Conservation (phyloP, 2,888 invertebrate species). For the Pardosa pseudoannulata region DNA sequence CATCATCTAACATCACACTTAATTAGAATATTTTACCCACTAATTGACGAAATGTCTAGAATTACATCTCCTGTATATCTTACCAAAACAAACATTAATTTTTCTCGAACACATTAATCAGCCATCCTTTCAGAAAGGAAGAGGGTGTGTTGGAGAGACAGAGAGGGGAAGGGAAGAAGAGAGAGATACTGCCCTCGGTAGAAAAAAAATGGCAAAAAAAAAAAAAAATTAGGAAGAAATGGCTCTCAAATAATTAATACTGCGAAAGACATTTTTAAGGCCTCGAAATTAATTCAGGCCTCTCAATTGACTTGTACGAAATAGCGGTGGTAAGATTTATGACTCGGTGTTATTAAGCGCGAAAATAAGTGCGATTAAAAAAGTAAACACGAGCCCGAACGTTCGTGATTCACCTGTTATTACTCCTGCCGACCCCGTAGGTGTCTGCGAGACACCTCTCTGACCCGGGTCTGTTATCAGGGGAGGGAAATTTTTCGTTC, state of each 20-base stretch:
- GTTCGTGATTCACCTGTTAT: conserved; percentile 15
- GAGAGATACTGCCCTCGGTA: too few relatives aligned
- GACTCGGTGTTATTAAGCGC: not conserved
- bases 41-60: conserved; percentile 9
- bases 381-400: not conserved
- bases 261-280: not conserved
- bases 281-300: not conserved
- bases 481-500: not conserved
- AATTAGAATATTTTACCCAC: conserved; percentile 8
- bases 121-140: not conserved
- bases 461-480: not conserved
- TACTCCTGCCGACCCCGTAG: not conserved
- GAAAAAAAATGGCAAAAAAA: too few relatives aligned
- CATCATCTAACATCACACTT: not conserved
- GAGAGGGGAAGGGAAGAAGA: too few relatives aligned
- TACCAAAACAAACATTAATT: not conserved
- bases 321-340: not conserved
- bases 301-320: conserved; percentile 4
- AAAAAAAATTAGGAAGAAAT: not conserved
- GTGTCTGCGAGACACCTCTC: not conserved
- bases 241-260: not conserved
- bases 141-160: not conserved
- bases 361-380: not conserved
- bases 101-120: not conserved
- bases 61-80: not conserved